phyloP scores from a whole-genome alignment of 2,113 vertebrate species.

The Macquaria australasica region DNA sequence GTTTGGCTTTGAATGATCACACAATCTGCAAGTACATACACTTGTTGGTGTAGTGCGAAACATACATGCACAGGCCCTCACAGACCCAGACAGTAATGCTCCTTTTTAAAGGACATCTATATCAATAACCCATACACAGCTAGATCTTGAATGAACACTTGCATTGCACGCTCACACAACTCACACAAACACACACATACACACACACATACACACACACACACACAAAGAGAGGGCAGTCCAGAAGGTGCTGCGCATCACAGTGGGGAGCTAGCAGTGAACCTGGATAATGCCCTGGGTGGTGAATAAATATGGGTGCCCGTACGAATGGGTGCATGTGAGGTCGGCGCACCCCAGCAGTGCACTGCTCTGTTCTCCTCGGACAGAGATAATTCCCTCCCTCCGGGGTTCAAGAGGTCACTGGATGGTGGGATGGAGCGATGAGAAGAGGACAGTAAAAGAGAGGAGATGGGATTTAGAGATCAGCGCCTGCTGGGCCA shows the following conservation, averaged over 20 bases:
- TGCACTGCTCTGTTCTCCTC: slow-evolving; percentile 68
- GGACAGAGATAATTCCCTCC: slow-evolving; percentile 79
- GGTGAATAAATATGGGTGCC: slow-evolving; percentile 66
- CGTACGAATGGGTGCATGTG: slow-evolving; percentile 63
- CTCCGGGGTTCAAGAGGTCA: slow-evolving; percentile 67
- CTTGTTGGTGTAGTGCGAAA: slow-evolving; percentile 23
- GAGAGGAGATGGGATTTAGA: slow-evolving; percentile 81
- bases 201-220: slow-evolving; percentile 16
- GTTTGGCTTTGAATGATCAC: slow-evolving; percentile 50
- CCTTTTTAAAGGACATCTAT: slow-evolving; percentile 10
- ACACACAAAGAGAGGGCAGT: slow-evolving; percentile 9
- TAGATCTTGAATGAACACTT: slow-evolving; percentile 32
- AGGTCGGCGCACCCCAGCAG: slow-evolving; percentile 74
- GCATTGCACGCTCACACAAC: slow-evolving; percentile 2
- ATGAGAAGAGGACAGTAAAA: slow-evolving; percentile 60
- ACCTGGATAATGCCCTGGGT: slow-evolving; percentile 46
- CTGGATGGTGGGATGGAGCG: slow-evolving; percentile 68
- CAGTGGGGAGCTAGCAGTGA: slow-evolving; percentile 41
- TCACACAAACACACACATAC: slow-evolving; percentile 11
- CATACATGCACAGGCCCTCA: neutral
- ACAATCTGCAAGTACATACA: neutral
- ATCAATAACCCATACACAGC: slow-evolving; percentile 31
- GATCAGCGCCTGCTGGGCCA: slow-evolving; percentile 80
- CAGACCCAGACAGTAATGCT: slow-evolving; percentile 3
- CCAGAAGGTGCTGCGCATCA: slow-evolving; percentile 43